Base-by-base conservation (phyloP, 2,113 vertebrate genomes). In the Pseudois nayaur region DNA sequence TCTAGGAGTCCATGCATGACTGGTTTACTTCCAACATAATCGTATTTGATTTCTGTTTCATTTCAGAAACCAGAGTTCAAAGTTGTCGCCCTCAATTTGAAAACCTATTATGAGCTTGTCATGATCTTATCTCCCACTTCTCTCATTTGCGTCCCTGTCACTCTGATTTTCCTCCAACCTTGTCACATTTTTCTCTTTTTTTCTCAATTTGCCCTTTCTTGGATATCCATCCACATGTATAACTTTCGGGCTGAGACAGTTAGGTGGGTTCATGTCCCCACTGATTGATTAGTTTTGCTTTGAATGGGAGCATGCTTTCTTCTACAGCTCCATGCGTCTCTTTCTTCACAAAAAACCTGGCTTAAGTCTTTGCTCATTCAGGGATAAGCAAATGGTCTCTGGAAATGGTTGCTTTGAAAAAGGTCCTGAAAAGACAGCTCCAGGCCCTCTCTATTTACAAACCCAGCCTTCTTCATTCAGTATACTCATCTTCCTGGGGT, bases 81-180 rank as follows among this genome's bases (percentile, higher is more conserved):
- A 92, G 16, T 93, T 95, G 84, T 96, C 92, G 92, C 67, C 45
- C 83, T 93, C 92, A 71, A 11, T 94, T 92, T 95, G 97, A 96
- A 98, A 97, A 89, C 67, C 76, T 52, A 40, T 95, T 90, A 82
- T 95, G 82, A 97, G 86, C 52, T 84, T 97, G 97, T 96, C 97
- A 89, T 91, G 81, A 92, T 94, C 92, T 93, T 89, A 52, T 83
- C 94, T 97, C 95, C 54, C 31, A 81, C 87, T 96, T 97, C 27
- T 40, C 31, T 90, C 62, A 90, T 95, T 90, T 76, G 43, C 90
- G 13, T 95, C 40, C 62, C 55, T 95, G 87, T 96, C 94, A 89
- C 59, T 97, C 94, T 86, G 83, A 90, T 96, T 97, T 88, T 76
- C 82, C 93, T 89, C 86, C 45, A 79, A 36, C 57, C 92, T 82